Percentiles rank a stretch among this genome's conserved stretches.
Conservation (phyloP, 92 coral and sea anemone species). For the Virgularia gustaviana region DNA sequence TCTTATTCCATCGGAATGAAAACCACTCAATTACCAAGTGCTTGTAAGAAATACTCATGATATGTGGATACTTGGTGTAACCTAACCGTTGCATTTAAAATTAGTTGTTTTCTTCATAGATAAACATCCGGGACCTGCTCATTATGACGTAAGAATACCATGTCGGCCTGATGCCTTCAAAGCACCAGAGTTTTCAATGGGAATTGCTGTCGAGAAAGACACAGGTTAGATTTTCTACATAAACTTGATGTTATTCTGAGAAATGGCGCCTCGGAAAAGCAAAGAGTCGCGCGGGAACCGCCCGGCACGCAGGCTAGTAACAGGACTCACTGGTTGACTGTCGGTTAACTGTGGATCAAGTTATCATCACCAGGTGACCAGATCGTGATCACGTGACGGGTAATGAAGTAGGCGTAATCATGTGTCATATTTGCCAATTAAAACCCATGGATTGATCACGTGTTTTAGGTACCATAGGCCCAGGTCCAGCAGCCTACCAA, state of each 20-base stretch:
- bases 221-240: too few relatives aligned
- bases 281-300: too few relatives aligned
- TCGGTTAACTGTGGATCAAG: too few relatives aligned
- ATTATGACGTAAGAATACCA: constrained; percentile 31
- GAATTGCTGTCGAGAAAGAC: constrained; percentile 6
- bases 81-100: neutral
- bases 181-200: constrained; percentile 51
- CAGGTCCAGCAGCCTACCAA: constrained; percentile 45
- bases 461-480: constrained; percentile 33
- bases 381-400: too few relatives aligned
- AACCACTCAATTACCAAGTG: constrained; percentile 18
- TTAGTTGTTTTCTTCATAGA: neutral
- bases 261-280: too few relatives aligned
- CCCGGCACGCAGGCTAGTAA: too few relatives aligned
- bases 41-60: neutral
- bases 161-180: constrained; percentile 39
- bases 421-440: too few relatives aligned
- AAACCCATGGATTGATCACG: too few relatives aligned
- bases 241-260: too few relatives aligned
- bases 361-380: too few relatives aligned
- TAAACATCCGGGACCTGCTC: constrained; percentile 37
- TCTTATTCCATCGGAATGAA: constrained; percentile 44
- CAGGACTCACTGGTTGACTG: too few relatives aligned
- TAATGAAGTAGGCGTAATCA: too few relatives aligned
- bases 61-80: neutral